Evolutionary conservation across 2,113 vertebrate species (phyloP), one percentile per base, ranked within the genome.

Genomic region (Rhabdornis inornatus): DNA sequence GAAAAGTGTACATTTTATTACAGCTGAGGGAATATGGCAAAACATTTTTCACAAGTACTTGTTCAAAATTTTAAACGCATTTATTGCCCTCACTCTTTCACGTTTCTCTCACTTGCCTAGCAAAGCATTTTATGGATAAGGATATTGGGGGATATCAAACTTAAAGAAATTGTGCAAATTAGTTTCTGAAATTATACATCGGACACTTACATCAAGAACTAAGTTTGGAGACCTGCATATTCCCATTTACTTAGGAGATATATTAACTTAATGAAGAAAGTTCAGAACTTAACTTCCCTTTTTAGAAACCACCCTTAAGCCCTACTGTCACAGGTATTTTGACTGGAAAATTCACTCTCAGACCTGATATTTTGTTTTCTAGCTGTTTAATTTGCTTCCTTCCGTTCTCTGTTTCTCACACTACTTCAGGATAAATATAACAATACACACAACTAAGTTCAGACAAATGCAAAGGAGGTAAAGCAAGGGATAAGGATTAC

Each of bases 51-150:
- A 84, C 72, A 88, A 93, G 49, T 80, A 83, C 65, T 85, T 94
- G 76, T 83, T 95, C 80, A 94, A 90, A 90, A 94, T 95, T 95
- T 95, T 93, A 83, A 96, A 86, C 40, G 40, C 23, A 52, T 83
- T 94, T 87, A 53, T 79, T 89, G 60, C n/a, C 47, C 52, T 87
- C 7, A 3, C 45, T 78, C n/a, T 88, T 37, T 56, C 47, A n/a
- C 37, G 3, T 83, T 93, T 88, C 56, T 72, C 24, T 39, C 60
- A 91, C 76, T 88, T 91, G 44, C 33, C n/a, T 53, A 76, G 50
- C 42, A 90, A 89, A 79, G 80, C 15, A 59, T 68, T 89, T 66
- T 57, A 78, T 19, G 37, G 53, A 35, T 69, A 79, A 61, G 11
- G 30, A 55, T 78, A 44, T 13, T 28, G 37, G 79, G 77, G n/a